These are phyloP conservation scores for Galemys pyrenaicus DNA, from an alignment of 2,113 vertebrate genomes.

Conservation along the genomic window DNA sequence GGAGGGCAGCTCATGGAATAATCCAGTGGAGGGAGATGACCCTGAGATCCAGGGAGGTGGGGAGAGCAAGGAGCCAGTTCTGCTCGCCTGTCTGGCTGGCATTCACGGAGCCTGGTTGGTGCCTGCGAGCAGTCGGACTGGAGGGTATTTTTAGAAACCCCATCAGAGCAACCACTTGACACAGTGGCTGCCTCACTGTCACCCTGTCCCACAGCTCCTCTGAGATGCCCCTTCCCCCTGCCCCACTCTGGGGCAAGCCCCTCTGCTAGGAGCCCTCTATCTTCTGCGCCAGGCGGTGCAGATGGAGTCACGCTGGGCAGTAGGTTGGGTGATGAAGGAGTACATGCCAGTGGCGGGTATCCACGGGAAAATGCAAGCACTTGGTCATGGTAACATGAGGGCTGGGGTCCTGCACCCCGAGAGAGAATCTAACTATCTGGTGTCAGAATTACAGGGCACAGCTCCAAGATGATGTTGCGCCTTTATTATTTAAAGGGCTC, in stretches of 20 bases:
- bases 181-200: constrained; percentile 11
- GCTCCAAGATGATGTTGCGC: not conserved
- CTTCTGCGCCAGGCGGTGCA: not conserved
- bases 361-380: not conserved
- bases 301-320: not conserved
- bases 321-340: not conserved
- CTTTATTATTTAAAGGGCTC: not conserved
- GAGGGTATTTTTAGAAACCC: constrained; percentile 69
- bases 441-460: not conserved
- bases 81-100: not conserved
- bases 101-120: not conserved
- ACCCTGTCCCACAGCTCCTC: not conserved
- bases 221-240: not conserved
- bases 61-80: not conserved
- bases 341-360: not conserved
- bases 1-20: not conserved
- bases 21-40: not conserved
- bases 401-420: not conserved
- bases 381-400: not conserved
- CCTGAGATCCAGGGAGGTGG: not conserved
- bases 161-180: constrained; percentile 62
- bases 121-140: not conserved
- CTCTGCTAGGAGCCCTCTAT: not conserved
- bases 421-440: not conserved
- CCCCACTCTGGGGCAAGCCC: not conserved